These are phyloP conservation scores for Bufo bufo DNA, from an alignment of 2,113 vertebrate genomes.

Conservation along the genomic window DNA sequence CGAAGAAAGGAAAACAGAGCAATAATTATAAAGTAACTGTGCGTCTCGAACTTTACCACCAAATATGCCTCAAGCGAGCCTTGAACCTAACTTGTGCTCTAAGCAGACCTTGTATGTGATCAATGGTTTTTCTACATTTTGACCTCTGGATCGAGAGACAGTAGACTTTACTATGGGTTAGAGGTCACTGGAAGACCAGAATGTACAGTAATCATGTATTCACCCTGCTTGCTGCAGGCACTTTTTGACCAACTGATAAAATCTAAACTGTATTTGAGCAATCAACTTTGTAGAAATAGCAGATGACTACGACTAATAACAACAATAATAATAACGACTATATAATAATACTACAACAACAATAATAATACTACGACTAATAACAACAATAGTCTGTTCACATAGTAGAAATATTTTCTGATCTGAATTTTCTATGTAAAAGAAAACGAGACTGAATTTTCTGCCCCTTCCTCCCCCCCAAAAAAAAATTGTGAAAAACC, in stretches of 20 bases:
- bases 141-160: constrained; percentile 9
- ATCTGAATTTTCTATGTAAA: no score
- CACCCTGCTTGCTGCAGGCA: neutral
- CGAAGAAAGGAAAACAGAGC: constrained; percentile 2
- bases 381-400: no score
- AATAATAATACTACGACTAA: no score
- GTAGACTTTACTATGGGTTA: constrained; percentile 7
- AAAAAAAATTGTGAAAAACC: no score
- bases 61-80: constrained; percentile 19
- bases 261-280: constrained; percentile 2
- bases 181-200: constrained; percentile 12
- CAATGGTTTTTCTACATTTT: constrained; percentile 29
- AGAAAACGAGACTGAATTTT: no score
- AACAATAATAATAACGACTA: neutral
- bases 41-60: neutral
- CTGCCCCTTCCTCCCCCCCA: no score
- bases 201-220: neutral
- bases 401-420: no score
- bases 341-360: no score
- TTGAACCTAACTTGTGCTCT: neutral
- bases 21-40: constrained; percentile 19
- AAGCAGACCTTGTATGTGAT: constrained; percentile 16
- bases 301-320: neutral
- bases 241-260: neutral
- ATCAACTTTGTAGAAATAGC: neutral